Percentiles rank a stretch among this genome's conserved stretches.
These are phyloP conservation scores for Petrocephalus microphthalmus DNA, from an alignment of 2,113 vertebrate species.

Conservation along the genomic window DNA sequence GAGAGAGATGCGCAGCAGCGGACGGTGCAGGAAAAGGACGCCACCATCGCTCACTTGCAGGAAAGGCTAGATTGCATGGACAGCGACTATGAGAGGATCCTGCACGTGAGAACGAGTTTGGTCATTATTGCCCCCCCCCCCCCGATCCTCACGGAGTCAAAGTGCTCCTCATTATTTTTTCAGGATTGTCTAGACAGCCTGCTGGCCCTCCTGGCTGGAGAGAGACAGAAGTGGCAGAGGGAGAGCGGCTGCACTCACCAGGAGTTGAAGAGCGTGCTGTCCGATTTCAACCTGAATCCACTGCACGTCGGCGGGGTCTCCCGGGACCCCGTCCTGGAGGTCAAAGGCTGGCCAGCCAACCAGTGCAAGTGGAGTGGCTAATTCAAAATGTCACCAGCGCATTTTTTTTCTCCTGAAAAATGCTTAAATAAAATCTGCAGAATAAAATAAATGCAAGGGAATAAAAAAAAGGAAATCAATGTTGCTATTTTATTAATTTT, in stretches of 20 bases:
- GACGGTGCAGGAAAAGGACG: constrained; percentile 49
- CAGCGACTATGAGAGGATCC: constrained; percentile 57
- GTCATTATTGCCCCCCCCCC: too few relatives aligned
- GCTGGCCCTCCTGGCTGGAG: constrained; percentile 46
- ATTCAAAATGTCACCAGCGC: neutral
- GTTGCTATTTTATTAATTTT: neutral
- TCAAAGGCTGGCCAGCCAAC: neutral
- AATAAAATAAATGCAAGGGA: neutral
- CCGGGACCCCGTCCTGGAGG: neutral
- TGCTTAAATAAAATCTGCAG: neutral
- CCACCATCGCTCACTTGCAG: constrained; percentile 51
- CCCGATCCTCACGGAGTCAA: neutral
- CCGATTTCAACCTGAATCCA: constrained; percentile 58
- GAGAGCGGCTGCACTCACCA: constrained; percentile 31
- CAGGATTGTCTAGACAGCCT: constrained; percentile 60
- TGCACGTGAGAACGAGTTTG: constrained; percentile 52
- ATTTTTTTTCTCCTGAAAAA: neutral
- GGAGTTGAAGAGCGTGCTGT: constrained; percentile 52
- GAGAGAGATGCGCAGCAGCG: constrained; percentile 33
- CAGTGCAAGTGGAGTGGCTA: neutral
- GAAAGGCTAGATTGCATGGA: constrained; percentile 56
- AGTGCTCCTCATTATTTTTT: neutral
- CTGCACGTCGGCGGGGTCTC: constrained; percentile 43
- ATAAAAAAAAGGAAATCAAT: neutral
- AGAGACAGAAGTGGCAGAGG: constrained; percentile 47